phyloP scores from a whole-genome alignment of 2,888 invertebrate species.

The Thumatha senex region DNA sequence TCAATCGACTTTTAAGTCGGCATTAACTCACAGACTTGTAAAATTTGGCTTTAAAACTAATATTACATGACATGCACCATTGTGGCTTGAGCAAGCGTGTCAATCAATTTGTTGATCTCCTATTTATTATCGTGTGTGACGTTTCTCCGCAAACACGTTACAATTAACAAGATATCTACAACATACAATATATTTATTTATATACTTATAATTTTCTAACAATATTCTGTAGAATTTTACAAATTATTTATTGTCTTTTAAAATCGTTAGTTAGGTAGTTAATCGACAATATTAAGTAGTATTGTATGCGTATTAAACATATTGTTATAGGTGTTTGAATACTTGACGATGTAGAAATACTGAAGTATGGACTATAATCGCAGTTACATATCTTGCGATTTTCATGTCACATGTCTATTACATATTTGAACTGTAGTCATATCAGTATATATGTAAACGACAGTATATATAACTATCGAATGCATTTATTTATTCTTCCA shows the following conservation, averaged over 20 bases:
- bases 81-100: slow-evolving; percentile 80
- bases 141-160: slow-evolving; percentile 54
- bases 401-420: slow-evolving; percentile 32
- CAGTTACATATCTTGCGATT: slow-evolving; percentile 65
- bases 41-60: slow-evolving; percentile 83
- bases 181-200: slow-evolving; percentile 60
- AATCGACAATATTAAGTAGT: slow-evolving; percentile 62
- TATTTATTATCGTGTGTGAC: slow-evolving; percentile 61
- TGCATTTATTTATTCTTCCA: slow-evolving; percentile 19
- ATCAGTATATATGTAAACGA: slow-evolving; percentile 21
- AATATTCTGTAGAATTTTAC: slow-evolving; percentile 78
- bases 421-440: slow-evolving; percentile 29
- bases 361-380: slow-evolving; percentile 44
- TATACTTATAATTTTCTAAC: slow-evolving; percentile 74
- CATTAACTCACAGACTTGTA: slow-evolving; percentile 82
- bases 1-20: slow-evolving; percentile 77
- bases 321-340: slow-evolving; percentile 57
- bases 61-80: slow-evolving; percentile 69
- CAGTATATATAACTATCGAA: slow-evolving; percentile 23
- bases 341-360: slow-evolving; percentile 1
- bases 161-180: slow-evolving; percentile 70
- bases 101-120: slow-evolving; percentile 73
- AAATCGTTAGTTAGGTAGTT: slow-evolving; percentile 61
- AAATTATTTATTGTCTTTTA: slow-evolving; percentile 73
- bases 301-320: slow-evolving; percentile 61